A percentile compares a stretch with the other conserved stretches of the same genome.
Evolutionary conservation across 1,140 invertebrate genomes (phyloP).

Genomic region (Bemisia tabaci): DNA sequence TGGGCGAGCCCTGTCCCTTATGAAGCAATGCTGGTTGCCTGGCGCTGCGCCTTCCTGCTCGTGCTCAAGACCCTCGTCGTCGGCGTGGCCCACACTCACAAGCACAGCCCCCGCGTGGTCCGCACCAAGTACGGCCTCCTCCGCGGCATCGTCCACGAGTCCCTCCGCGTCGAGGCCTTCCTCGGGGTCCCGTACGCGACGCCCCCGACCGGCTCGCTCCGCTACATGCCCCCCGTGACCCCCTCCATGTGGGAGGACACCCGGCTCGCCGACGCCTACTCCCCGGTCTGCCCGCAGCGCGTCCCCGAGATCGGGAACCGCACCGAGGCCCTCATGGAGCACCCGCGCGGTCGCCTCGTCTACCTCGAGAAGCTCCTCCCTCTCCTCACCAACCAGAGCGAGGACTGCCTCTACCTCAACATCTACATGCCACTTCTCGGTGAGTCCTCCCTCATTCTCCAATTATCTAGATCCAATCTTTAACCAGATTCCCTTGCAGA

Average conservation of each 20-base stretch:
- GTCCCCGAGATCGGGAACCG: slow-evolving; percentile 51
- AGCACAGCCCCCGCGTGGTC: slow-evolving; percentile 64
- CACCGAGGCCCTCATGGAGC: slow-evolving; percentile 54
- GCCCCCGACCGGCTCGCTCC: slow-evolving; percentile 54
- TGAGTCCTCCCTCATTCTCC: neutral
- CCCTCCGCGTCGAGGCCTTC: slow-evolving; percentile 78
- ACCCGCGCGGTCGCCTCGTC: slow-evolving; percentile 62
- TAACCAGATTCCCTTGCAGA: no score
- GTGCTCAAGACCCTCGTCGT: neutral
- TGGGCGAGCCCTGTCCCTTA: neutral
- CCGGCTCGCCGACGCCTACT: slow-evolving; percentile 62
- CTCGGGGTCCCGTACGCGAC: slow-evolving; percentile 88
- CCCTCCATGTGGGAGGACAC: slow-evolving; percentile 73
- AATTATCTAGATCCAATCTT: no score
- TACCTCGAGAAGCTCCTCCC: slow-evolving; percentile 69
- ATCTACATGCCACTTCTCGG: slow-evolving; percentile 62
- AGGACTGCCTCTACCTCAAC: slow-evolving; percentile 95
- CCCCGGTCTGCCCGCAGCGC: slow-evolving; percentile 80
- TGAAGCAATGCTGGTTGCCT: neutral
- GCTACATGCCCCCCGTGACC: slow-evolving; percentile 89
- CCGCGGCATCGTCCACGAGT: slow-evolving; percentile 63
- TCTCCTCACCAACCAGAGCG: slow-evolving; percentile 75
- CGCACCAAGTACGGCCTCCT: slow-evolving; percentile 76
- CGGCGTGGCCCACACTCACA: slow-evolving; percentile 35
- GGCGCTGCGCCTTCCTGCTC: neutral